phyloP scores from a whole-genome alignment of 2,113 vertebrate species.

The Sarotherodon lohbergeri region DNA sequence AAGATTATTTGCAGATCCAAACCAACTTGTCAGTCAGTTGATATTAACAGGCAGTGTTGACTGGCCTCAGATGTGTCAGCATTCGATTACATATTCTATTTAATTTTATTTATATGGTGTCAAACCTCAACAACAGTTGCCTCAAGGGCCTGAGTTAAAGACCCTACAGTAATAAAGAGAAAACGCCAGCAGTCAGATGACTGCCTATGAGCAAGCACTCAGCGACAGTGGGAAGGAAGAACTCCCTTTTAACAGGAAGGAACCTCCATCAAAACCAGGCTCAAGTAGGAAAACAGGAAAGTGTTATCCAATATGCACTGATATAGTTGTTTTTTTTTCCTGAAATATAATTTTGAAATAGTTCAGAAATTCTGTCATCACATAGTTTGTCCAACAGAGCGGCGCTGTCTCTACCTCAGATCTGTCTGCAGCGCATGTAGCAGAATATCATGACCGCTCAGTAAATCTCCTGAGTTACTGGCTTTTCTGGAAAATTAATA shows the following conservation, averaged over 20 bases:
- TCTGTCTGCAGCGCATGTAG: background rate
- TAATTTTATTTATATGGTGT: background rate
- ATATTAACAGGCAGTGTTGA: background rate
- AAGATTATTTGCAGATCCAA: background rate
- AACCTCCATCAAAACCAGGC: background rate
- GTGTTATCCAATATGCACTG: background rate
- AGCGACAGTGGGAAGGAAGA: background rate
- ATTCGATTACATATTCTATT: background rate
- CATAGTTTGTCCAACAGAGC: background rate
- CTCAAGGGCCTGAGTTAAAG: background rate
- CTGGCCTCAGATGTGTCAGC: background rate
- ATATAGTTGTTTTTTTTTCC: accelerated
- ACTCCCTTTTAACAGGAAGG: background rate
- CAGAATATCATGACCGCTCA: background rate
- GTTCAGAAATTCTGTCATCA: background rate
- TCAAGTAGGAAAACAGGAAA: background rate
- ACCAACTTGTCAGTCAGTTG: background rate
- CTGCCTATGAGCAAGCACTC: background rate
- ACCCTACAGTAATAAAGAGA: background rate
- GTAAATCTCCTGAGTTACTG: background rate
- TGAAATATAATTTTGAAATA: background rate
- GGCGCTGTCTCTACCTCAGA: background rate
- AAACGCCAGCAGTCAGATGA: accelerated
- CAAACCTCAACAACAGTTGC: background rate
- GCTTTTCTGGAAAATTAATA: background rate